phyloP scores from a whole-genome alignment of 1,140 invertebrate species.

The Hycleus cichorii region DNA sequence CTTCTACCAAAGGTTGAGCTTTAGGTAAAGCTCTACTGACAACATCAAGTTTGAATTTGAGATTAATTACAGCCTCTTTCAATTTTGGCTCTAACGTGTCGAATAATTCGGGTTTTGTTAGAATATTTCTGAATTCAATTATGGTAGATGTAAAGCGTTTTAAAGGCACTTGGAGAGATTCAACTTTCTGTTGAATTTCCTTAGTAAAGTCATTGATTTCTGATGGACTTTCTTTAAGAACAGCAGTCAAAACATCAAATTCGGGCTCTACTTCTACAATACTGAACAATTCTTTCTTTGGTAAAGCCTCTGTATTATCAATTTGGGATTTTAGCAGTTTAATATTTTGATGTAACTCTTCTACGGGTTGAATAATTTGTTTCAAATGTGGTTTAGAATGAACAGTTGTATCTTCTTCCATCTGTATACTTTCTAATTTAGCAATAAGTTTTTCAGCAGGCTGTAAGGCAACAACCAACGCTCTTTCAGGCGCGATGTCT shows the following conservation, averaged over 20 bases:
- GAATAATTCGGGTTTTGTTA: too few relatives aligned
- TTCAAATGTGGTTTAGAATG: neutral
- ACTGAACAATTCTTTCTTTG: neutral
- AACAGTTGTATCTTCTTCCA: neutral
- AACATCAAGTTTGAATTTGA: too few relatives aligned
- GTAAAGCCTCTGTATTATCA: neutral
- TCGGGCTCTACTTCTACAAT: neutral
- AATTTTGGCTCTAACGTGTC: too few relatives aligned
- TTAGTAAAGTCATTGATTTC: neutral
- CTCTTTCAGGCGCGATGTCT: neutral
- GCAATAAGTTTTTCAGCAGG: neutral
- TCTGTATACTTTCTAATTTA: neutral
- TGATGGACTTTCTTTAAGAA: neutral
- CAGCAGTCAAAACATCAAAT: neutral
- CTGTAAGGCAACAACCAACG: neutral
- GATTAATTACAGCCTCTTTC: too few relatives aligned
- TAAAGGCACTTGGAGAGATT: too few relatives aligned
- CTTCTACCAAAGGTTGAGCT: too few relatives aligned
- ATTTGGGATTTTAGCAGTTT: neutral
- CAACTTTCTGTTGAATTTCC: neutral
- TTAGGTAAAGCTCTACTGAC: too few relatives aligned
- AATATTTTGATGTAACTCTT: slow-evolving; percentile 1
- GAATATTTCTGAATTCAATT: too few relatives aligned
- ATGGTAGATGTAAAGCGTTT: too few relatives aligned
- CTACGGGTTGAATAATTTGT: neutral